These are phyloP conservation scores for Oncorhynchus masou DNA, from an alignment of 2,113 vertebrate genomes.

Conservation along the genomic window DNA sequence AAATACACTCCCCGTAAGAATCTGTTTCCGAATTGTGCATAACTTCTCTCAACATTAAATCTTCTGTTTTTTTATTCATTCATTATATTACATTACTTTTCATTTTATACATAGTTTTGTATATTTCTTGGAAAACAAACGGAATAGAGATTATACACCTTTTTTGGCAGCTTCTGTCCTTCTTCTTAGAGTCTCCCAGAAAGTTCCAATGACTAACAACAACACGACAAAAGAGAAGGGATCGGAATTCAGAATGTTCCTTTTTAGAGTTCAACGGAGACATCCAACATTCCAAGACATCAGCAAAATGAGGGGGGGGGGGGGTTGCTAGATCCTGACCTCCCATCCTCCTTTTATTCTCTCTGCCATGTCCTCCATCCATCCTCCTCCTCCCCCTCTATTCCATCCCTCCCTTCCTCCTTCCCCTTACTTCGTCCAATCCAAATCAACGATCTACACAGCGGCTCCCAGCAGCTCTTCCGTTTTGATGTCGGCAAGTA, in stretches of 20 bases:
- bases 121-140: slow-evolving; percentile 66
- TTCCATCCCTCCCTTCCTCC: slow-evolving; percentile 26
- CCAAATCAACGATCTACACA: slow-evolving; percentile 68
- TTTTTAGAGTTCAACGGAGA: too few relatives aligned
- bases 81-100: slow-evolving; percentile 69
- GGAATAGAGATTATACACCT: slow-evolving; percentile 67
- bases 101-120: slow-evolving; percentile 54
- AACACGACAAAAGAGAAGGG: too few relatives aligned
- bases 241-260: too few relatives aligned
- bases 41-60: slow-evolving; percentile 47
- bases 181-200: slow-evolving; percentile 48
- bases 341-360: background rate
- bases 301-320: too few relatives aligned
- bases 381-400: slow-evolving; percentile 2
- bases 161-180: slow-evolving; percentile 74
- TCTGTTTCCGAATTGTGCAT: slow-evolving; percentile 36
- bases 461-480: slow-evolving; percentile 90
- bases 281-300: too few relatives aligned
- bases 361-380: too few relatives aligned
- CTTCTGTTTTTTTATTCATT: slow-evolving; percentile 37
- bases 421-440: background rate
- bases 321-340: background rate
- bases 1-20: slow-evolving; percentile 12
- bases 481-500: slow-evolving; percentile 74
- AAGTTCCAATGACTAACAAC: slow-evolving; percentile 36